Evolutionary conservation across 2,888 invertebrate species (phyloP).

Genomic region (Corbicula japonica): DNA sequence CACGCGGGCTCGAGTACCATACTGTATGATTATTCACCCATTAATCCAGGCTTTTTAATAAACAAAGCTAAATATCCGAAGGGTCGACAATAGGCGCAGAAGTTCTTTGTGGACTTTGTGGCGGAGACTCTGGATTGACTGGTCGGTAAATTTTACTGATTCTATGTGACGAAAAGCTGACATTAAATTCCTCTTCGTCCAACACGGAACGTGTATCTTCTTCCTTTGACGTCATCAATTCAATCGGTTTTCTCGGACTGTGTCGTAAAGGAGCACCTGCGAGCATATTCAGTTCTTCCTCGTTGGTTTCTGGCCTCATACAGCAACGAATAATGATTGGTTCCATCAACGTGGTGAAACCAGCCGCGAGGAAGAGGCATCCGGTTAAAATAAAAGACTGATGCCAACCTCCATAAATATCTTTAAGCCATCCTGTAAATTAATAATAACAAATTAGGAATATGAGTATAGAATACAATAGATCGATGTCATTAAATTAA

Average conservation of each 20-base stretch:
- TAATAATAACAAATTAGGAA: too few species aligned
- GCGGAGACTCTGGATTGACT: slow-evolving; percentile 21
- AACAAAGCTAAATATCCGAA: too few species aligned
- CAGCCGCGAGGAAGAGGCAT: slow-evolving; percentile 40
- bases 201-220: slow-evolving; percentile 38
- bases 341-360: slow-evolving; percentile 30
- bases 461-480: too few species aligned
- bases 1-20: too few species aligned
- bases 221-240: not conserved
- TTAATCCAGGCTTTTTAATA: too few species aligned
- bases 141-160: slow-evolving; percentile 60
- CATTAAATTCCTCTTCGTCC: slow-evolving; percentile 56
- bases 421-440: slow-evolving; percentile 52
- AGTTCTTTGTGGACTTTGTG: slow-evolving; percentile 22
- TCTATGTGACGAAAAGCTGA: slow-evolving; percentile 57
- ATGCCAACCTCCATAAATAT: slow-evolving; percentile 53
- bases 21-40: too few species aligned
- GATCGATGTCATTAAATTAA: too few species aligned
- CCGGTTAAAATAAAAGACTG: slow-evolving; percentile 58
- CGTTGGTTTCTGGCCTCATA: slow-evolving; percentile 10
- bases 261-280: slow-evolving; percentile 11
- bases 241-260: slow-evolving; percentile 2
- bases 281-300: slow-evolving; percentile 14
- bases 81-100: slow-evolving; percentile 51
- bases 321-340: slow-evolving; percentile 40